Evolutionary conservation across 1,140 invertebrate genomes (phyloP), one percentile per base, ranked within the genome.

Genomic region (Alviniconcha marisindica): DNA sequence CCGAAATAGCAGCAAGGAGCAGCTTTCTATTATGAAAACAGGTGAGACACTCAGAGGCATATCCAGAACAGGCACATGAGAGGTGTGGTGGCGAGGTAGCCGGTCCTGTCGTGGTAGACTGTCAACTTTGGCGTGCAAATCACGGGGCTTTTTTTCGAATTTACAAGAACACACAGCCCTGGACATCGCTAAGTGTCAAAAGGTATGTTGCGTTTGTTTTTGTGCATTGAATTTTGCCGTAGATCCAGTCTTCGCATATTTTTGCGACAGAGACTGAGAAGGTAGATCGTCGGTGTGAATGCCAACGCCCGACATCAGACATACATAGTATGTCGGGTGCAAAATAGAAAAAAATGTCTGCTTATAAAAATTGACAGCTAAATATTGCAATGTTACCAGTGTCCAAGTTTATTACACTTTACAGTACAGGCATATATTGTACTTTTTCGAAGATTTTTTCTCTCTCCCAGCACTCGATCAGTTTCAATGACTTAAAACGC

Each of bases 41-140:
- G 31, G 73, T 76, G 73, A 76, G 73, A 76, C 51, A 76, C 44
- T 33, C 31, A 54, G n/a, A 28, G 73, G 73, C 73, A 76, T 54
- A 76, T 54, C 73, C 73, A 51, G 73, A 51, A 54, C n/a, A 76
- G 73, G 73, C 78, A 81, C 60, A 77, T 78, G 48, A 18, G 69
- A 84, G 83, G 83, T 84, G 77, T 81, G 83, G 83, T 76, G 28
- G 69, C 78, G 74, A 63, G 51, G 42, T 31, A 21, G 76, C 66
- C 48, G 56, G 82, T 66, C 31, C 4, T 38, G 74, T 36, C 5
- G 28, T 44, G 18, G 44, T 48, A 18, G 5, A 48, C 44, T 48
- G 44, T 48, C 44, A 48, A 48, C 44, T 48, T 48, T 18, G n/a
- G n/a, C n/a, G n/a, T n/a, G n/a, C n/a, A n/a, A n/a, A n/a, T n/a